Evolutionary conservation across 1,140 invertebrate species (phyloP), one percentile per base, ranked within the genome.

Genomic region (Calephelis nemesis): DNA sequence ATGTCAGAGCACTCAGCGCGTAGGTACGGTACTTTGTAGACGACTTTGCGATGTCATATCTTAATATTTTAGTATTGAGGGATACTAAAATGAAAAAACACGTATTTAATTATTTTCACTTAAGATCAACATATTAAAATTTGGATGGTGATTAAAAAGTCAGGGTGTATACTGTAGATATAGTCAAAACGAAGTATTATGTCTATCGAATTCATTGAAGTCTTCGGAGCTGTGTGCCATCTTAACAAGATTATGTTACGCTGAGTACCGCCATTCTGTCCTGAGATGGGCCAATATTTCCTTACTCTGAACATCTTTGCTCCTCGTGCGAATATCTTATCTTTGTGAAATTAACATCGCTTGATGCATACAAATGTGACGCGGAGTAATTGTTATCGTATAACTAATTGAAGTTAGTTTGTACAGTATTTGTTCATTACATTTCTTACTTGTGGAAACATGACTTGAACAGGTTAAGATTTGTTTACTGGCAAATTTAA

Each of bases 211-310:
- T 52, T 15, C 5, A 50, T 15, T 7, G 19, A 52, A 52, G 49
- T 52, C 49, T 52, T 52, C 5, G 49, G 8, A 52, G n/a, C 8
- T 6, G 13, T n/a, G 50, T 54, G 50, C 13, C 50, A 54, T 30
- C 50, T 4, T 54, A 54, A 54, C 50, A 54, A 54, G 50, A 54
- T 54, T 54, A 54, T 54, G 50, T 54, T 54, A 54, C 50, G 50
- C 50, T 19, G 50, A 13, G 50, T 30, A 54, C 50, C 50, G 50
- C 15, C 50, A 30, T 54, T 54, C 50, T 54, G 13, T 15, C 15
- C 50, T 54, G 50, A 19, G 50, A 54, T 54, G 50, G 50, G 50
- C 50, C 50, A 54, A 54, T 30, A 54, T 54, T 54, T 54, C 50
- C 50, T 54, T 19, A 54, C 13, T 8, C 50, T 54, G 13, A 54